These are phyloP conservation scores for Chrysopa pallens DNA, from an alignment of 1,140 invertebrate genomes.

Conservation along the genomic window DNA sequence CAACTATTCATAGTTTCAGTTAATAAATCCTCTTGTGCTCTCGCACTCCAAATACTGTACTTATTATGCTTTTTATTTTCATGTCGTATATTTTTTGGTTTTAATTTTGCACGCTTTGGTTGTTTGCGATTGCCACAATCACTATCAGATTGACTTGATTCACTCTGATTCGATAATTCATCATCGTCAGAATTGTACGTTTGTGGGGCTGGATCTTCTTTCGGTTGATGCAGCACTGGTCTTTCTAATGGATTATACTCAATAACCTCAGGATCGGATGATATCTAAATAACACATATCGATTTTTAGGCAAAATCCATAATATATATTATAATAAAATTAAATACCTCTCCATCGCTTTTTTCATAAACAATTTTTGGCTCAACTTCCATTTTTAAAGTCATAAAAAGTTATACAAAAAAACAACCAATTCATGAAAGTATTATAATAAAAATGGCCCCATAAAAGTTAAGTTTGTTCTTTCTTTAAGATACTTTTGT, in stretches of 20 bases:
- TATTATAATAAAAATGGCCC: too few species aligned
- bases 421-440: too few species aligned
- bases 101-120: slow-evolving; percentile 16
- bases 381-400: slow-evolving; percentile 1
- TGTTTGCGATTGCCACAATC: slow-evolving; percentile 20
- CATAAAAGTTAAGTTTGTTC: too few species aligned
- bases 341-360: slow-evolving; percentile 21
- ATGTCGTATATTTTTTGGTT: slow-evolving; percentile 15
- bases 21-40: slow-evolving; percentile 38
- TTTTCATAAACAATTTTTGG: slow-evolving; percentile 11
- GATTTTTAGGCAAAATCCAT: background rate
- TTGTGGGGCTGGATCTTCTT: slow-evolving; percentile 16
- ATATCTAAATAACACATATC: slow-evolving; percentile 8
- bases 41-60: slow-evolving; percentile 41
- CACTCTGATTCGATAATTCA: slow-evolving; percentile 25
- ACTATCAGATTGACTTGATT: slow-evolving; percentile 27
- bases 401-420: too few species aligned
- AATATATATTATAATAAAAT: background rate
- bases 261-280: slow-evolving; percentile 15
- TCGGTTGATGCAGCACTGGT: slow-evolving; percentile 15
- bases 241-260: slow-evolving; percentile 26
- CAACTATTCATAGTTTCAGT: slow-evolving; percentile 37
- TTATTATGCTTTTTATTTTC: slow-evolving; percentile 23
- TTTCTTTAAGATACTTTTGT: too few species aligned
- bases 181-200: slow-evolving; percentile 9